These are phyloP conservation scores for Novumbra hubbsi DNA, from an alignment of 2,797 vertebrate species.

Conservation along the genomic window DNA sequence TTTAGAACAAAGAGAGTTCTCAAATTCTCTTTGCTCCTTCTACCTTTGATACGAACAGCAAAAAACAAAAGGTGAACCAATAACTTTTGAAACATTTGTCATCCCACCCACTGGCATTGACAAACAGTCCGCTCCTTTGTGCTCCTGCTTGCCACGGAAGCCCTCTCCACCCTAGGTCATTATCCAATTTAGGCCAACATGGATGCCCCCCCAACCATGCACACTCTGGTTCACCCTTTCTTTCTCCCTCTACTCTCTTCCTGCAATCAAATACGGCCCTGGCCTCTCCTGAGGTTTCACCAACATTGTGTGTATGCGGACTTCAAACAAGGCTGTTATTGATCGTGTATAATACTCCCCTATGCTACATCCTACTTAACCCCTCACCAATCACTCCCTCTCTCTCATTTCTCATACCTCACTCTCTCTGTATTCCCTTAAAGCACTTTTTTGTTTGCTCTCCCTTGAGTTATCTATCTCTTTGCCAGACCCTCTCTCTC, in stretches of 20 bases:
- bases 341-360: constrained; percentile 50
- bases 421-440: constrained; percentile 35
- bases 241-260: constrained; percentile 47
- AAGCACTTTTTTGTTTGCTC: constrained; percentile 33
- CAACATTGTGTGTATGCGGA: constrained; percentile 48
- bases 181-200: constrained; percentile 62
- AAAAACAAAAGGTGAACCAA: constrained; percentile 18
- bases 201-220: constrained; percentile 34
- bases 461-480: constrained; percentile 19
- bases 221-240: constrained; percentile 36
- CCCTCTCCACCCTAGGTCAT: constrained; percentile 56
- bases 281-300: constrained; percentile 47
- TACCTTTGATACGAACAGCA: neutral
- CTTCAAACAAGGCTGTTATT: constrained; percentile 60
- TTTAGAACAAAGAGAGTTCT: neutral
- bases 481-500: constrained; percentile 45
- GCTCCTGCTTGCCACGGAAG: constrained; percentile 43
- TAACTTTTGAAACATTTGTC: constrained; percentile 35
- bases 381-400: constrained; percentile 29
- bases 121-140: constrained; percentile 56
- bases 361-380: constrained; percentile 47
- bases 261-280: constrained; percentile 58
- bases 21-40: neutral
- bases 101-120: constrained; percentile 30
- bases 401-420: constrained; percentile 32